Base-by-base conservation (phyloP, 2,797 vertebrate genomes). In the Acridotheres tristis region DNA sequence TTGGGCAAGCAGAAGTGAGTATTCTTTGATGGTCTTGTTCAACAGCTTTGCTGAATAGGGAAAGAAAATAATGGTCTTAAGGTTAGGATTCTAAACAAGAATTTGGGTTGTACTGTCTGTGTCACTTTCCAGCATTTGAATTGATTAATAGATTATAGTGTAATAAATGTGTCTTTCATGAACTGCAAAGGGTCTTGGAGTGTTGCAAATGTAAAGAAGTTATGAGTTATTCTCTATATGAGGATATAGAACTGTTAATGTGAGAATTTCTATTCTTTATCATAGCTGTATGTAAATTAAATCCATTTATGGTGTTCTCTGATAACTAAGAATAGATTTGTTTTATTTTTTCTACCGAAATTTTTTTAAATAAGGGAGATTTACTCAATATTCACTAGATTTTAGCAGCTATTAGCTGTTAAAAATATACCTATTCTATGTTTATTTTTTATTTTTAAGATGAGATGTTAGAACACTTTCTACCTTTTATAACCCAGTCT, bases 1-100 rank as follows among this genome's bases (percentile, higher is more conserved):
- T 99, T 94, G 99, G 99, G 55, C 99, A 99, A 97, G 99, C 99
- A 3, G 99, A 99, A 98, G 99, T 99, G 97, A 97, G 98, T 97
- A 81, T 91, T 76, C 74, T 66, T 42, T 38, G 26, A 61, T 80
- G 47, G 61, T 55, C 30, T 79, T 85, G 45, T 59, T 84, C 63
- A 76, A 23, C 48, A 57, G 8, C 32, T 66, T 3, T 4, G 11
- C 36, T 88, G 66, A 71, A 36, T 5, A 8, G 11, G 11, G 25
- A 7, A 59, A 23, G 32, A 51, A 62, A 66, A 62, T 20, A 71
- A 34, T 42, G 47, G 9, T 55, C 5, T 84, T 71, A 82, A 66
- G 30, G 10, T 61, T n/a, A 42, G 34, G 36, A 36, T 36, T 53
- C n/a, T 81, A 34, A 67, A 68, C 29, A 45, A 0, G 0, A 43